Evolutionary conservation across 1,140 invertebrate species (phyloP).

Genomic region (Drosophila erecta): DNA sequence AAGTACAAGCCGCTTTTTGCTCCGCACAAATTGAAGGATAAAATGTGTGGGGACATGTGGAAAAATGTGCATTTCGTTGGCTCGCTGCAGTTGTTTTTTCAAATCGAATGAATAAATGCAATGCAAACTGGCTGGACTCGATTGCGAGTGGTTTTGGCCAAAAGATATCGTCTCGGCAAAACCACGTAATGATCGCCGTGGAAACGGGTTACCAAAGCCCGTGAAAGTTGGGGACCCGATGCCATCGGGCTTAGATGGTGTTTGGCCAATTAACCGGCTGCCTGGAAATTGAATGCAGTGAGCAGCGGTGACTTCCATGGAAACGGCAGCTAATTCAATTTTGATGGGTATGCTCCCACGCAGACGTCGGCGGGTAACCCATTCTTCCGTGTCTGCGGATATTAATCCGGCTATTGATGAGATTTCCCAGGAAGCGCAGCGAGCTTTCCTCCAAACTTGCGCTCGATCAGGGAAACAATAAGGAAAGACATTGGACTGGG

Average conservation of each 20-base stretch:
- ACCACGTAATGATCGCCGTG: constrained; percentile 33
- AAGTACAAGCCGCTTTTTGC: constrained; percentile 21
- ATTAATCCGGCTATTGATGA: neutral
- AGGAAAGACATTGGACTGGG: neutral
- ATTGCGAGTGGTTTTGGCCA: constrained; percentile 53
- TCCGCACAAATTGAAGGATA: constrained; percentile 31
- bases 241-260: constrained; percentile 28
- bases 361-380: neutral
- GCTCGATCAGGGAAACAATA: neutral
- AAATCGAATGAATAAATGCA: constrained; percentile 13
- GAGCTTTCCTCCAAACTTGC: neutral
- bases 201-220: constrained; percentile 32
- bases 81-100: constrained; percentile 6
- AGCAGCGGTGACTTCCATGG: neutral
- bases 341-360: constrained; percentile 27
- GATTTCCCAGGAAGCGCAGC: neutral
- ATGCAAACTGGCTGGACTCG: constrained; percentile 50
- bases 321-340: constrained; percentile 6
- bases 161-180: neutral
- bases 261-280: constrained; percentile 43
- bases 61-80: constrained; percentile 25
- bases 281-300: constrained; percentile 8
- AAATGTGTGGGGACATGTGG: constrained; percentile 31
- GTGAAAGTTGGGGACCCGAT: constrained; percentile 46
- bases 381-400: constrained; percentile 19